A percentile compares a stretch with the other conserved stretches of the same genome.
These are phyloP conservation scores for Eristalinus sepulchralis DNA, from an alignment of 2,888 invertebrate genomes.

Conservation along the genomic window DNA sequence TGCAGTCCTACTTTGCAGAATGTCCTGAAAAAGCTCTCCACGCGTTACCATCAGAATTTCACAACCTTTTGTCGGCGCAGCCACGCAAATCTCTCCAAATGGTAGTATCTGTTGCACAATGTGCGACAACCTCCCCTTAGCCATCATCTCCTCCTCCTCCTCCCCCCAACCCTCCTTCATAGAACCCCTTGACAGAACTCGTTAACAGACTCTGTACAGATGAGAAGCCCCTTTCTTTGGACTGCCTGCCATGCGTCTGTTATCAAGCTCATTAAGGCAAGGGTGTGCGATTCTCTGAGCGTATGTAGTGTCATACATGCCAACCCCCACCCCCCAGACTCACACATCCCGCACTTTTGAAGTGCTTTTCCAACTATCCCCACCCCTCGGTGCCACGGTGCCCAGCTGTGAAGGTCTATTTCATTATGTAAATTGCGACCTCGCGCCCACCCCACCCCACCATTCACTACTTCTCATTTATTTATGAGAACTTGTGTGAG, in stretches of 20 bases:
- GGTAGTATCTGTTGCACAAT: slow-evolving; percentile 54
- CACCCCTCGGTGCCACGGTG: background rate
- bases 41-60: slow-evolving; percentile 24
- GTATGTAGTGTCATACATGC: slow-evolving; percentile 52
- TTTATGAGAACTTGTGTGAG: slow-evolving; percentile 48
- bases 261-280: slow-evolving; percentile 40
- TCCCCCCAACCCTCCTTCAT: background rate
- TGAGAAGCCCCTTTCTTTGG: background rate
- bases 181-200: too few relatives aligned
- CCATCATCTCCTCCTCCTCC: background rate
- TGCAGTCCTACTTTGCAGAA: slow-evolving; percentile 51
- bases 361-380: slow-evolving; percentile 67
- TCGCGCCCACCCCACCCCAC: slow-evolving; percentile 26
- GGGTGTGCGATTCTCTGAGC: slow-evolving; percentile 44
- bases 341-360: slow-evolving; percentile 31
- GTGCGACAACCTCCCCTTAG: background rate
- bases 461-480: slow-evolving; percentile 58
- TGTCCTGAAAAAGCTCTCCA: slow-evolving; percentile 20
- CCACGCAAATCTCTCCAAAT: slow-evolving; percentile 45
- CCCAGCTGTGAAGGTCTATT: slow-evolving; percentile 49
- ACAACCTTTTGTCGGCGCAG: slow-evolving; percentile 26
- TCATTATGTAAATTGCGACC: slow-evolving; percentile 68
- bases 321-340: background rate
- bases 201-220: slow-evolving; percentile 33
- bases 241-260: slow-evolving; percentile 8